Percentiles rank a stretch among this genome's conserved stretches.
Conservation (phyloP, 2,797 vertebrate species). For the Tapirus indicus region DNA sequence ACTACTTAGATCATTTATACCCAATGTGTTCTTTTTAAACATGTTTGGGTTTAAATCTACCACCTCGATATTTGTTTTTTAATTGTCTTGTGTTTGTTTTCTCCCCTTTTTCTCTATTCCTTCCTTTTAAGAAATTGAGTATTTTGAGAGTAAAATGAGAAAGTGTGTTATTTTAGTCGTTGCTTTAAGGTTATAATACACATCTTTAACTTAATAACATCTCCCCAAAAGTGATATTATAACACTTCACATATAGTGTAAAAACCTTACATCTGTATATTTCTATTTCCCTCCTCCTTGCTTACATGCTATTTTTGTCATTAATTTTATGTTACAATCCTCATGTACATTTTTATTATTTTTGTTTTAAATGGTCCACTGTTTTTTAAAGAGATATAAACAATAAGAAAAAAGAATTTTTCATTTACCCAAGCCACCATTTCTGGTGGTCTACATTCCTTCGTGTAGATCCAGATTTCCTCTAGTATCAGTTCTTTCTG, state of each 20-base stretch:
- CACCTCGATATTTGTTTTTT: not conserved
- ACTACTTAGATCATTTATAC: not conserved
- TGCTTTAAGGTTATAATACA: not conserved
- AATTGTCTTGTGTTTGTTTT: not conserved
- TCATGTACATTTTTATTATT: not conserved
- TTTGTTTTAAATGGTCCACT: not conserved
- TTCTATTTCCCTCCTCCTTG: not conserved
- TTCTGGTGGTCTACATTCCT: not conserved
- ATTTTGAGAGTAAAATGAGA: not conserved
- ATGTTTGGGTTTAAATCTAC: not conserved
- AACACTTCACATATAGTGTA: not conserved
- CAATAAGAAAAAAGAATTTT: not conserved
- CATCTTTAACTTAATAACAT: not conserved
- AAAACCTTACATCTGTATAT: not conserved
- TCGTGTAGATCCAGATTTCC: not conserved
- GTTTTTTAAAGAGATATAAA: not conserved
- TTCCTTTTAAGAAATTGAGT: not conserved
- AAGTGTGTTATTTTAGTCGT: not conserved
- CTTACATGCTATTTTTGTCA: not conserved
- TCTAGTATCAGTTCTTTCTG: not conserved
- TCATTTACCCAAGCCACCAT: not conserved
- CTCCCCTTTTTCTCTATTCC: not conserved
- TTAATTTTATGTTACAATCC: not conserved
- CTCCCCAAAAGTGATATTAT: not conserved
- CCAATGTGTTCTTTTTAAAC: not conserved